Conservation (phyloP, 2,797 vertebrate species). For the Chlorospingus flavigularis region DNA sequence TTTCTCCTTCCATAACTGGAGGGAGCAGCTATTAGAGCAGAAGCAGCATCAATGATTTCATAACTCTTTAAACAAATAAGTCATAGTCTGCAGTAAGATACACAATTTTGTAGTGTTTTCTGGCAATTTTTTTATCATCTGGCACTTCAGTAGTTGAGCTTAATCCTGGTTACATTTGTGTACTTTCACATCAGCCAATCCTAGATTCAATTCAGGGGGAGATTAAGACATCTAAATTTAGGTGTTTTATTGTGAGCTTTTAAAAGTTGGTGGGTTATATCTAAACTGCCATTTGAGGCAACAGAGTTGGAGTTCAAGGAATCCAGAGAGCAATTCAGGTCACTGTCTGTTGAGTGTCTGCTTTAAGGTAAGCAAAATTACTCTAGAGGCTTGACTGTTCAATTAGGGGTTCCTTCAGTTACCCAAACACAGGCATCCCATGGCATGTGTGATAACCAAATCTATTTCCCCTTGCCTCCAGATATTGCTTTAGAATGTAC, state of each 20-base stretch:
- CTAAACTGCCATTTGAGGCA: neutral
- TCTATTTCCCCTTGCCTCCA: neutral
- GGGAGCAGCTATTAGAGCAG: neutral
- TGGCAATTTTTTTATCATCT: neutral
- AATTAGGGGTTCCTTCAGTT: neutral
- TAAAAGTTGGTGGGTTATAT: neutral
- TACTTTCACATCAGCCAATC: neutral
- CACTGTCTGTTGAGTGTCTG: neutral
- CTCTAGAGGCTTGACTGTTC: neutral
- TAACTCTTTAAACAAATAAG: neutral
- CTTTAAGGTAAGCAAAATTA: neutral
- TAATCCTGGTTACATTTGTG: neutral
- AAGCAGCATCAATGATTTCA: neutral
- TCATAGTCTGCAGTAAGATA: neutral
- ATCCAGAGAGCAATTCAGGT: neutral
- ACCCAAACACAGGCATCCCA: neutral
- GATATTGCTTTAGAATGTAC: neutral
- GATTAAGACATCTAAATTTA: neutral
- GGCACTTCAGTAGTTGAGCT: neutral
- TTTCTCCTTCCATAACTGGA: neutral
- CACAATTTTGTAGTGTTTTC: neutral
- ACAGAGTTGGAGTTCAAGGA: neutral
- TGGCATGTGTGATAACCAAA: neutral
- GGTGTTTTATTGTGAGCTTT: neutral
- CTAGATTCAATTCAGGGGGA: neutral